Percentiles rank a stretch among this genome's conserved stretches.
Evolutionary conservation across 2,113 vertebrate species (phyloP).

Genomic region (Narcine bancroftii): DNA sequence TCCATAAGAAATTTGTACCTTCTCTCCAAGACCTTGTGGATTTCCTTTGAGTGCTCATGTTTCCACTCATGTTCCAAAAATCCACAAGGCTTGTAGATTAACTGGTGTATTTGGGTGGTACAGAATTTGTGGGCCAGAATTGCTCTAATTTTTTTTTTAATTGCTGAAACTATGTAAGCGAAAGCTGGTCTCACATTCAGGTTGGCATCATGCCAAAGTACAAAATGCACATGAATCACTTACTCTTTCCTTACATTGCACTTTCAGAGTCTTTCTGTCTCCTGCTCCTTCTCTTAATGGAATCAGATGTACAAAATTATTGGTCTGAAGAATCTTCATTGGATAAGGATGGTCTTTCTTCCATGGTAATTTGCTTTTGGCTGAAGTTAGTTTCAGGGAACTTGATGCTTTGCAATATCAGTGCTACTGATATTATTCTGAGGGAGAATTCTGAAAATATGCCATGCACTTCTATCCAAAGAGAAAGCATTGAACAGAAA

Average conservation of each 20-base stretch:
- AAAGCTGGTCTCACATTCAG: too few relatives aligned
- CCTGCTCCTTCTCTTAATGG: not conserved
- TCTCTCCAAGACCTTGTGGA: too few relatives aligned
- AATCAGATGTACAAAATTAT: not conserved
- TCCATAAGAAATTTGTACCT: too few relatives aligned
- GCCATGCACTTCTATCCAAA: not conserved
- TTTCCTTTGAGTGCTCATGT: too few relatives aligned
- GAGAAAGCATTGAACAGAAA: not conserved
- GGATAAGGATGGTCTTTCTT: not conserved
- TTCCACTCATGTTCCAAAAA: too few relatives aligned
- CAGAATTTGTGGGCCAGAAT: too few relatives aligned
- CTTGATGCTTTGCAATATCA: not conserved
- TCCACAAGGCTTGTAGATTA: too few relatives aligned
- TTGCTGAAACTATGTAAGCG: too few relatives aligned
- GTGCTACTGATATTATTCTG: not conserved
- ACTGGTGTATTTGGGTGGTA: too few relatives aligned
- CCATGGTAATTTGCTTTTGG: not conserved
- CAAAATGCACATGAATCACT: not conserved
- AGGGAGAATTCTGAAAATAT: not conserved
- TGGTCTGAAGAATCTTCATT: not conserved
- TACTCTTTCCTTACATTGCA: not conserved
- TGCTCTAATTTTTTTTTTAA: too few relatives aligned
- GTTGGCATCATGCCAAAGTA: not conserved
- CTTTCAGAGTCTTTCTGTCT: not conserved
- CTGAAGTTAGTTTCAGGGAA: not conserved